Evolutionary conservation across 2,797 vertebrate genomes (phyloP).

Genomic region (Esox lucius): DNA sequence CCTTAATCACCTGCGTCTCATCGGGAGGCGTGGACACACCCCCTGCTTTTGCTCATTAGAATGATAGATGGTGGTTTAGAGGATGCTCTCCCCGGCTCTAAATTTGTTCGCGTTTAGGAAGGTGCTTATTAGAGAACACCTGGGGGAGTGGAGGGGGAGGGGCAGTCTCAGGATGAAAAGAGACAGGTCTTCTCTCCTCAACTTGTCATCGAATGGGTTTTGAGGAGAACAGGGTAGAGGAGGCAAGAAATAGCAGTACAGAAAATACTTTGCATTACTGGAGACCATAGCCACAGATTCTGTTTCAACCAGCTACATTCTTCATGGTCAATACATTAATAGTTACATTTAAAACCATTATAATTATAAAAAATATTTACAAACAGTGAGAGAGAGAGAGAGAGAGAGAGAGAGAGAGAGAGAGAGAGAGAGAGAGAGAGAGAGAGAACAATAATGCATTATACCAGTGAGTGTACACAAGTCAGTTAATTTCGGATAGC

Average conservation of each 20-base stretch:
- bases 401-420: too few relatives aligned
- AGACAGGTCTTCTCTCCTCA: background rate
- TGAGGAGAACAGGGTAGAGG: too few relatives aligned
- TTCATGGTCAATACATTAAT: too few relatives aligned
- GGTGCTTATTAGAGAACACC: constrained; percentile 77
- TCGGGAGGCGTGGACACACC: constrained; percentile 76
- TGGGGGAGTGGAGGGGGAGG: constrained; percentile 54
- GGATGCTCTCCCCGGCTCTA: constrained; percentile 73
- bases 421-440: too few relatives aligned
- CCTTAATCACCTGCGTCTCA: constrained; percentile 85
- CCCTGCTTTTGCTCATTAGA: constrained; percentile 79
- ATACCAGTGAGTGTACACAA: background rate
- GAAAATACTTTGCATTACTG: too few relatives aligned
- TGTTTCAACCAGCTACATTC: too few relatives aligned
- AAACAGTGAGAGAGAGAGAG: too few relatives aligned
- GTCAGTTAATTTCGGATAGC: background rate
- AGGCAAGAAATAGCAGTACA: too few relatives aligned
- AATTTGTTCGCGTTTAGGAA: constrained; percentile 79
- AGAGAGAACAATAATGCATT: background rate
- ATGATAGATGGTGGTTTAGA: constrained; percentile 86
- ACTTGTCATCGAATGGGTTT: too few relatives aligned
- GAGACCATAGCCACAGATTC: too few relatives aligned
- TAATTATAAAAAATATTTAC: too few relatives aligned
- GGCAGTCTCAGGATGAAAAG: background rate
- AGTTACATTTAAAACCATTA: too few relatives aligned